Evolutionary conservation across 2,113 vertebrate species (phyloP).

Genomic region (Phyllopteryx taeniolatus): DNA sequence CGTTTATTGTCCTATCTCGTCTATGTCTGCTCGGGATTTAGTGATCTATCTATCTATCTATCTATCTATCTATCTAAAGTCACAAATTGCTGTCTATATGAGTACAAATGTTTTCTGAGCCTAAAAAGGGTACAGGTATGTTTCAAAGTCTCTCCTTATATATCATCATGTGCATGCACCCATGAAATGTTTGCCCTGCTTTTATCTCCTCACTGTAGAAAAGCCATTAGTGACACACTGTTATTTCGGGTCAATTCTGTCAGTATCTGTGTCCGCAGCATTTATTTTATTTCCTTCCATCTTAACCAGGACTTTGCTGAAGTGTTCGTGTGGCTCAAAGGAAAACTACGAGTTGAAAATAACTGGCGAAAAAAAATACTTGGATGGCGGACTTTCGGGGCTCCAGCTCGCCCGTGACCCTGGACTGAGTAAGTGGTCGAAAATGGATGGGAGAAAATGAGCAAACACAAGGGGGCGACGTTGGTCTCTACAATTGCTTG

Average conservation of each 20-base stretch:
- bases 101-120: background rate
- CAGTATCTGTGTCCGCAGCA: background rate
- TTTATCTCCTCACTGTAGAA: background rate
- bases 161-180: background rate
- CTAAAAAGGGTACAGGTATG: background rate
- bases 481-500: conserved; percentile 56
- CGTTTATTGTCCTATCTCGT: background rate
- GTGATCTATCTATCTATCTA: background rate
- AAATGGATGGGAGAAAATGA: background rate
- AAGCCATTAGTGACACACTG: background rate
- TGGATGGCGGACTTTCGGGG: background rate
- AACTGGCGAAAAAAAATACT: background rate
- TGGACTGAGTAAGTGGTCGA: background rate
- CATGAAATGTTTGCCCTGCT: background rate
- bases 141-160: background rate
- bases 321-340: background rate
- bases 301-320: background rate
- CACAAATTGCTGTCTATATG: background rate
- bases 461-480: conserved; percentile 67
- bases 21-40: background rate
- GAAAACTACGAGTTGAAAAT: background rate
- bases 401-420: background rate
- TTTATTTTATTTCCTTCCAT: background rate
- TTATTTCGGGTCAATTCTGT: background rate
- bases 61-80: no score